Evolutionary conservation across 2,113 vertebrate species (phyloP).

Genomic region (Lampris incognitus): DNA sequence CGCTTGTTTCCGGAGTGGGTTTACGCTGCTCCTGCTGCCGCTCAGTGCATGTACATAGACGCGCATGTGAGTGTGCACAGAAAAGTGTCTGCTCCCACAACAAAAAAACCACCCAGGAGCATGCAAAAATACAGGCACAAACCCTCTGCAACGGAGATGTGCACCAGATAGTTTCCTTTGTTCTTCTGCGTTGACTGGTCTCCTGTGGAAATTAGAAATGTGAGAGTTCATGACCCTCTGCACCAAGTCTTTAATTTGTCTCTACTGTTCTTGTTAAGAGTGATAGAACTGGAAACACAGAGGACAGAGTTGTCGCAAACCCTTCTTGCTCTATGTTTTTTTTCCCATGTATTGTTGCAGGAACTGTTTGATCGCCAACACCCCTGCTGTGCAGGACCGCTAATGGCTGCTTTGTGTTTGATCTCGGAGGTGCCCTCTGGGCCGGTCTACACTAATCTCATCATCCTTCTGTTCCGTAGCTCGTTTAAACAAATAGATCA

Average conservation of each 20-base stretch:
- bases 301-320: conserved; percentile 43
- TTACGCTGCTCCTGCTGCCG: conserved; percentile 14
- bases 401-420: conserved; percentile 62
- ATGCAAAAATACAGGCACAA: conserved; percentile 13
- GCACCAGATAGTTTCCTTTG: too few species aligned
- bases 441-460: conserved; percentile 20
- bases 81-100: too few species aligned
- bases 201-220: not conserved
- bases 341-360: conserved; percentile 46
- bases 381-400: conserved; percentile 2
- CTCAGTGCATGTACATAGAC: not conserved
- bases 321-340: conserved; percentile 55
- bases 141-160: conserved; percentile 22
- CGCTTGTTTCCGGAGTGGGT: conserved; percentile 40
- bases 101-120: not conserved
- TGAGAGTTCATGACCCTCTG: not conserved
- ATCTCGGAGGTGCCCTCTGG: conserved; percentile 54
- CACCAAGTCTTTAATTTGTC: not conserved
- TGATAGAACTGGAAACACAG: conserved; percentile 11
- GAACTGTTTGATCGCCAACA: conserved; percentile 43
- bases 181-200: not conserved
- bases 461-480: conserved; percentile 31
- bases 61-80: not conserved
- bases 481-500: conserved; percentile 50
- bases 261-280: conserved; percentile 30